Conservation (phyloP, 1,140 invertebrate species). For the Magallana angulata region DNA sequence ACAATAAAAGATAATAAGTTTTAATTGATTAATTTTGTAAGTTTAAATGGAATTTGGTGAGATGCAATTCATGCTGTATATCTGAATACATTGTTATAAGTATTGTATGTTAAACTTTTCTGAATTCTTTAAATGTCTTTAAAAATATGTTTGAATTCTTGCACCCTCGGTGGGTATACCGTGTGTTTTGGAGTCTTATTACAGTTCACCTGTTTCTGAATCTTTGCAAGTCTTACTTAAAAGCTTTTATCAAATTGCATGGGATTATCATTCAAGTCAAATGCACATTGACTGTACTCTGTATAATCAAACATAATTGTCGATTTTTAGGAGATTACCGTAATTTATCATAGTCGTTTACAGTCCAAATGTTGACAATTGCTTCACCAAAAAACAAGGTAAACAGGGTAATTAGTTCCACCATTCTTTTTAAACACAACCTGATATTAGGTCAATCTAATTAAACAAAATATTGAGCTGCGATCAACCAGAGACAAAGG, state of each 20-base stretch:
- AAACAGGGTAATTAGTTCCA: conserved; percentile 11
- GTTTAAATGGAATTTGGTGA: too few relatives aligned
- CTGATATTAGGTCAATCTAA: conserved; percentile 14
- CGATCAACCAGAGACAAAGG: too few relatives aligned
- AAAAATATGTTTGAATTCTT: too few relatives aligned
- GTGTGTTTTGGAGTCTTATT: too few relatives aligned
- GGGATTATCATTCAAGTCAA: background rate
- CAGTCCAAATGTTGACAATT: background rate
- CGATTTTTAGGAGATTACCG: background rate
- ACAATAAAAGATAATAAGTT: too few relatives aligned
- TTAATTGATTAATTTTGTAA: too few relatives aligned
- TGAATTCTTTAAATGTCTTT: too few relatives aligned
- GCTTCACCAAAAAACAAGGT: background rate
- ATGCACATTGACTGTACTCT: background rate
- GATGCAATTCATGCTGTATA: too few relatives aligned
- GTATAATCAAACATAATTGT: background rate
- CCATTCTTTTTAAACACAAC: background rate
- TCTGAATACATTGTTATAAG: too few relatives aligned
- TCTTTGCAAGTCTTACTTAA: background rate
- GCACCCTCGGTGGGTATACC: too few relatives aligned
- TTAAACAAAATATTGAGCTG: background rate
- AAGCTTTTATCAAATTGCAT: background rate
- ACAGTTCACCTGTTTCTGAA: too few relatives aligned
- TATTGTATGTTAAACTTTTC: too few relatives aligned
- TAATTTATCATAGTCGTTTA: background rate